A percentile compares a stretch with the other conserved stretches of the same genome.
phyloP scores from a whole-genome alignment of 2,888 invertebrate genomes.

The Pollenia angustigena region DNA sequence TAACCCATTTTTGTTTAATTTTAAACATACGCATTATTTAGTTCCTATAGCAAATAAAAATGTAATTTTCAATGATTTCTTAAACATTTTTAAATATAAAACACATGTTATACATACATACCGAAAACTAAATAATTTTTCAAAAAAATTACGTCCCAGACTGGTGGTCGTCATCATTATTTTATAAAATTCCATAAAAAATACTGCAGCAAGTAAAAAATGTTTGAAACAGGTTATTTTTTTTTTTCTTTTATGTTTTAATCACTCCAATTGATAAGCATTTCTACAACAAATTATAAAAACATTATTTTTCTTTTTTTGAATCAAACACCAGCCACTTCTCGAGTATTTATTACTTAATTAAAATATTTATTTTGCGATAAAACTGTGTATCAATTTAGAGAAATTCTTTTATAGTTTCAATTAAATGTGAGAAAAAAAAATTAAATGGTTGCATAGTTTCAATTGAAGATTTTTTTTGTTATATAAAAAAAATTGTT shows the following conservation, averaged over 20 bases:
- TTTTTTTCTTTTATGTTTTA: constrained; percentile 18
- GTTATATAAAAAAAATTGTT: background rate
- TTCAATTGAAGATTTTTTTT: too few species aligned
- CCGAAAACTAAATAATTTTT: constrained; percentile 78
- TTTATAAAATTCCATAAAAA: constrained; percentile 75
- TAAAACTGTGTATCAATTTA: background rate
- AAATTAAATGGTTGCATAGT: background rate
- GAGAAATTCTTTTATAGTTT: background rate
- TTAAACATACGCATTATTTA: too few species aligned
- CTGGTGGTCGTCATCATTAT: constrained; percentile 77
- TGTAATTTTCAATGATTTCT: background rate
- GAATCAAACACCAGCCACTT: constrained; percentile 7
- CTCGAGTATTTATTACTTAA: background rate
- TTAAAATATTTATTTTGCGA: background rate
- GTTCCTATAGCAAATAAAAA: background rate
- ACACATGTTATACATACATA: constrained; percentile 64
- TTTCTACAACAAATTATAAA: constrained; percentile 7
- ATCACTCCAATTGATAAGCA: constrained; percentile 42
- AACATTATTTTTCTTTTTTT: background rate
- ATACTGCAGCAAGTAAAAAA: constrained; percentile 26
- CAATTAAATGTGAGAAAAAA: background rate
- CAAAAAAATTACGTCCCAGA: constrained; percentile 78
- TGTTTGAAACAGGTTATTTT: constrained; percentile 24
- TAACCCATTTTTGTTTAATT: too few species aligned
- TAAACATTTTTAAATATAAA: constrained; percentile 7